phyloP scores from a whole-genome alignment of 2,888 invertebrate species.

The Cosmia pyralina region DNA sequence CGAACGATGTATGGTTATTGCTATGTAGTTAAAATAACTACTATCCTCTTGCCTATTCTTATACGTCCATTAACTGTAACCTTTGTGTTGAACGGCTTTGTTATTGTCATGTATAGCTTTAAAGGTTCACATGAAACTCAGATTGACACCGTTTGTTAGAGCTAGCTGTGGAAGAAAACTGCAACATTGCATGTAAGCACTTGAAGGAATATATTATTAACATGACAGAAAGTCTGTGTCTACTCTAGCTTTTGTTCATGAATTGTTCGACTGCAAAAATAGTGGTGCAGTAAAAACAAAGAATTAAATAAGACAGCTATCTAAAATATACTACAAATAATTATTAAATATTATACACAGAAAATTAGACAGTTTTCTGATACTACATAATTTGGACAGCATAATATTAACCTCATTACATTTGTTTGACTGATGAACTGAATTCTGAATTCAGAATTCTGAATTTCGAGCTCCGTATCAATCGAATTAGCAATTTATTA shows the following conservation, averaged over 20 bases:
- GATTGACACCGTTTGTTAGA: conserved; percentile 35
- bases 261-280: background rate
- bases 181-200: conserved; percentile 10
- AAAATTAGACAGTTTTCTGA: conserved; percentile 5
- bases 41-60: conserved; percentile 17
- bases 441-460: background rate
- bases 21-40: conserved; percentile 6
- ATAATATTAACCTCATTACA: conserved; percentile 11
- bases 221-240: background rate
- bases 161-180: conserved; percentile 25
- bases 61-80: conserved; percentile 24
- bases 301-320: background rate
- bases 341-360: background rate
- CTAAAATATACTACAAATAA: background rate
- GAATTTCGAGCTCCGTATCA: background rate
- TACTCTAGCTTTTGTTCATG: background rate
- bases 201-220: background rate
- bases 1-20: background rate
- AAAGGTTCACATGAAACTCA: conserved; percentile 42
- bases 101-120: conserved; percentile 40
- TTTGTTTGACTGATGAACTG: conserved; percentile 9
- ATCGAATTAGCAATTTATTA: conserved; percentile 31
- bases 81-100: conserved; percentile 38
- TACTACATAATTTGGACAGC: background rate
- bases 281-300: background rate